Base-by-base conservation (phyloP, 2,797 vertebrate species). In the Philypnodon macrostomus region DNA sequence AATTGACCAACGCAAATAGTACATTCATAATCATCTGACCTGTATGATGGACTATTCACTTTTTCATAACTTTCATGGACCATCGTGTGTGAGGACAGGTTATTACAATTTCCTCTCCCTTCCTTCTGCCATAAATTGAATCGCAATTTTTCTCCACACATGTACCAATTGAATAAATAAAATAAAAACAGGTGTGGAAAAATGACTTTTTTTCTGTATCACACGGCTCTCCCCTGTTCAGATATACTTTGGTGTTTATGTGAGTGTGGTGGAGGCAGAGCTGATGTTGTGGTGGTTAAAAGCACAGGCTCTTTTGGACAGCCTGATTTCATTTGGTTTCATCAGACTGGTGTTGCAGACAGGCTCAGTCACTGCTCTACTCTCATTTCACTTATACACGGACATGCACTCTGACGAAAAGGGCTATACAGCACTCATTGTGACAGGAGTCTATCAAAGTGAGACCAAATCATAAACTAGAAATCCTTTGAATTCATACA, bases 261-360 rank as follows among this genome's bases (percentile, higher is more conserved):
- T 63, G 33, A 13, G 49, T 46, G 63, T 58, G 44, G 44, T 46
- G 53, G 44, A 14, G 38, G 42, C 52, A 54, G 38, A 47, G 62
- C 44, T 11, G 15, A 16, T 31, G 58, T 55, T 59, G 53, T 56
- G n/a, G 51, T 26, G 56, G 44, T 50, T 67, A 27, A 35, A 12
- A 42, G 12, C 39, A 16, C 2, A 30, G 34, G 55, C 58, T 51
- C 52, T 50, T 65, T 81, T 66, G 17, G 52, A 67, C 63, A 32
- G 59, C 57, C 54, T 41, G 61, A 78, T 87, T 87, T 83, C 81
- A 61, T 77, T 71, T 26, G 53, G 74, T 88, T 88, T 85, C 82
- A 85, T 88, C 85, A 88, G 60, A 44, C 53, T 53, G 38, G 17
- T 15, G 12, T 26, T 21, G 23, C 61, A 59, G 53, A 74, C 46